Evolutionary conservation across 2,888 invertebrate genomes (phyloP).

Genomic region (Drosophila emarginata): DNA sequence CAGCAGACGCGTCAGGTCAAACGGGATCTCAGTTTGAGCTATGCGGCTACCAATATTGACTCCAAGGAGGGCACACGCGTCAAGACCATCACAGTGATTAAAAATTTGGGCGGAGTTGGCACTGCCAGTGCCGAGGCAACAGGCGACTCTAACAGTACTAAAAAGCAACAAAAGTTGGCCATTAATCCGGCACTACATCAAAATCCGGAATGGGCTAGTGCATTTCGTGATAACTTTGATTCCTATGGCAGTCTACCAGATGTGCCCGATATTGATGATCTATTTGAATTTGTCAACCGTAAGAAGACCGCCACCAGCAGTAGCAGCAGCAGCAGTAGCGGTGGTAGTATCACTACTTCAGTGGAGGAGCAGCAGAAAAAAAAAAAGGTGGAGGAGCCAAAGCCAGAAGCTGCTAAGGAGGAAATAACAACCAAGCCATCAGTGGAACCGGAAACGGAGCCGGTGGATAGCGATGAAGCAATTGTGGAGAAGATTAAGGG

Average conservation of each 20-base stretch:
- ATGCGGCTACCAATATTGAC: constrained; percentile 82
- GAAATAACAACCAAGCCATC: constrained; percentile 10
- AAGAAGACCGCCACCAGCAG: constrained; percentile 51
- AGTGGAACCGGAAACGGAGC: constrained; percentile 18
- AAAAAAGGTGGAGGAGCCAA: constrained; percentile 19
- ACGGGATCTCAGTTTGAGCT: constrained; percentile 81
- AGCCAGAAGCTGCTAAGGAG: constrained; percentile 30
- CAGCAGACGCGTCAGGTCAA: constrained; percentile 62
- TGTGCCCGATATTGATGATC: constrained; percentile 81
- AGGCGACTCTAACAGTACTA: constrained; percentile 33
- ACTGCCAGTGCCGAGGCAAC: constrained; percentile 41
- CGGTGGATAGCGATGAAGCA: constrained; percentile 50
- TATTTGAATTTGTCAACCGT: constrained; percentile 79
- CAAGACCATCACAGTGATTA: constrained; percentile 82
- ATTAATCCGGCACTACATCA: constrained; percentile 79
- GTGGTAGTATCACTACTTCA: not conserved
- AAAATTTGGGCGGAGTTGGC: constrained; percentile 75
- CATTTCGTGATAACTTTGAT: constrained; percentile 81
- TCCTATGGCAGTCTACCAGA: constrained; percentile 79
- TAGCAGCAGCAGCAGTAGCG: not conserved
- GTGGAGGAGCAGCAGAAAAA: constrained; percentile 29
- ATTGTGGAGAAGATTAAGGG: constrained; percentile 79
- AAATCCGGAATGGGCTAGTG: constrained; percentile 79
- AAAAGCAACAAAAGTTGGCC: constrained; percentile 66
- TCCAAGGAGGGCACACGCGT: constrained; percentile 81